Evolutionary conservation across 2,888 invertebrate species (phyloP).

Genomic region (Drosophila paranaensis): DNA sequence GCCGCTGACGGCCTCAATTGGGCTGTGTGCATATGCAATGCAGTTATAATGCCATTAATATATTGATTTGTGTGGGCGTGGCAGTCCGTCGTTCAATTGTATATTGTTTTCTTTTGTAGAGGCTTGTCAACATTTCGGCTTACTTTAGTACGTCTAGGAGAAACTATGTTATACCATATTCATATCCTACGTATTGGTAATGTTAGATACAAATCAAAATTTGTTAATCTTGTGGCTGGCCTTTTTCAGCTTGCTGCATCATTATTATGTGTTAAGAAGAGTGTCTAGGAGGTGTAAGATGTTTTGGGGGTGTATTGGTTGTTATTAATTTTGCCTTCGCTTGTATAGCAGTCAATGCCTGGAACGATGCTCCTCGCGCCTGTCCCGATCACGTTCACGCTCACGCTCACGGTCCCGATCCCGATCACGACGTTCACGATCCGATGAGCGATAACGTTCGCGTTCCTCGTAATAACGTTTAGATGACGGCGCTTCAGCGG

Average conservation of each 20-base stretch:
- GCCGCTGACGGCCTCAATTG: slow-evolving; percentile 37
- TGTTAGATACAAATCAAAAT: slow-evolving; percentile 77
- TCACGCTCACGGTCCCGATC: slow-evolving; percentile 89
- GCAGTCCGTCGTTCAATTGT: slow-evolving; percentile 51
- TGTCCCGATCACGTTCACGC: slow-evolving; percentile 88
- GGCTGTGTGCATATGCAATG: slow-evolving; percentile 20
- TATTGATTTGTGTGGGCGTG: slow-evolving; percentile 33
- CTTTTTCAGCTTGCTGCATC: slow-evolving; percentile 50
- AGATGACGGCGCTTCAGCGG: slow-evolving; percentile 83
- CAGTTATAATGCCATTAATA: slow-evolving; percentile 14
- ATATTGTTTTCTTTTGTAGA: slow-evolving; percentile 29
- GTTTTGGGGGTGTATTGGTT: slow-evolving; percentile 42
- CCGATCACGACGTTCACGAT: slow-evolving; percentile 88
- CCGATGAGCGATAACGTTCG: slow-evolving; percentile 92
- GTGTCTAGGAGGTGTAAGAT: slow-evolving; percentile 56
- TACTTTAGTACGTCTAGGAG: slow-evolving; percentile 75
- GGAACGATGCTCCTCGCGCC: slow-evolving; percentile 90
- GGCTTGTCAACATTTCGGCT: slow-evolving; percentile 70
- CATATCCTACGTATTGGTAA: slow-evolving; percentile 80
- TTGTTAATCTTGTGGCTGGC: slow-evolving; percentile 62
- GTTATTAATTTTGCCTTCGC: slow-evolving; percentile 51
- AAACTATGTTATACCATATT: slow-evolving; percentile 78
- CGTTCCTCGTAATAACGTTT: slow-evolving; percentile 93
- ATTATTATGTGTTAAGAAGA: slow-evolving; percentile 65
- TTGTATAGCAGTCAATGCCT: slow-evolving; percentile 86